Base-by-base conservation (phyloP, 2,888 invertebrate genomes). In the Agonopterix heracliana region DNA sequence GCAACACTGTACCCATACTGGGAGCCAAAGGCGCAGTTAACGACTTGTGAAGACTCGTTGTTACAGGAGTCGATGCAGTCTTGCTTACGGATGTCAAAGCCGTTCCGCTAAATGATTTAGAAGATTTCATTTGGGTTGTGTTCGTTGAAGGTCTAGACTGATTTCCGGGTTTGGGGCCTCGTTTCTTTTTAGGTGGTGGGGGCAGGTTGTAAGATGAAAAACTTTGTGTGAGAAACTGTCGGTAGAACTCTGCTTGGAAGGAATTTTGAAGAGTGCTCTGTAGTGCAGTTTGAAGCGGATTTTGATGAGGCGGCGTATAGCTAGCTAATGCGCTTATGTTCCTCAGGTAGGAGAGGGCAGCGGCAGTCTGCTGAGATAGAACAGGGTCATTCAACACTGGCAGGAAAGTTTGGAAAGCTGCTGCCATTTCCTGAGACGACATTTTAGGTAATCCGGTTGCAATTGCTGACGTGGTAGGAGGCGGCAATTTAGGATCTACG, bases 241-340 rank as follows among this genome's bases (percentile, higher is more conserved):
- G 71, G 54, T 82, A 88, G 56, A 82, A 87, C 56, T 87, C 87
- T 0, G 86, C 82, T 70, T 87, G 88, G 49, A 82, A 87, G 0
- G 79, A 74, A 55, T 77, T 81, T 41, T 77, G 78, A 9, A 78
- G 53, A 1, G 76, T 62, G 52, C 52, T 81, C 51, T 81, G 81
- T n/a, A 81, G 42, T 0, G 78, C 64, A 1, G 74, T 61, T 54
- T 81, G 85, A 35, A 85, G 52, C 9, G 69, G 59, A 47, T 68
- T 82, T 56, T 79, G 83, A 34, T 81, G 56, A 5, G 80, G 64
- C 5, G 81, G 65, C 0, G 75, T 57, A 49, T 79, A 81, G n/a
- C 76, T 72, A 2, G 81, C 76, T 49, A 84, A 55, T 9, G 84
- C 81, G 53, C 71, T 81, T 26, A 84, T 70, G 47, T 82, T 82